Base-by-base conservation (phyloP, 2,113 vertebrate species). In the Scolopax mira region DNA sequence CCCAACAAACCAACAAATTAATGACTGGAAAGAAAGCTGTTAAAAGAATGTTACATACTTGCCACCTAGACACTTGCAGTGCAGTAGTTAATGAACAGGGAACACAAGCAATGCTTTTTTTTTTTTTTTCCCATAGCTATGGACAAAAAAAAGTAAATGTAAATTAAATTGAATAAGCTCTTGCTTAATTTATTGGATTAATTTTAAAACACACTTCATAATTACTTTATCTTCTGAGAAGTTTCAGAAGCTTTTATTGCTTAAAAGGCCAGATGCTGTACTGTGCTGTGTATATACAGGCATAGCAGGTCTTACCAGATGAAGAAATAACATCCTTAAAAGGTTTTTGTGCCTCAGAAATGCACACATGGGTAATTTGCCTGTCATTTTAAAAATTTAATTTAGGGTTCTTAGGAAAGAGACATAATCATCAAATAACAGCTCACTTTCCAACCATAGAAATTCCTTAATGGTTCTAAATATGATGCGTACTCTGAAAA, bases 361-460 rank as follows among this genome's bases (percentile, higher is more conserved):
- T n/a, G 44, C 51, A 77, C 74, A 90, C 54, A 51, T 0, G 60
- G 72, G 83, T 79, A 89, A 86, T 97, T 95, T 97, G 51, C 90
- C 79, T 95, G 96, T 91, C 96, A 97, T 95, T 97, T 96, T 5
- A 94, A 92, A 96, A 95, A 94, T 75, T 95, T 96, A 97, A 97
- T 97, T 97, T 96, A 90, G 52, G 55, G 83, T 93, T 96, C 78
- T 93, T 74, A 80, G 60, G 75, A 89, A 97, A 91, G 85, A 96
- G 83, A 91, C 92, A 85, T 93, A 95, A 96, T 96, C 87, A 90
- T 96, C 82, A 93, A 92, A 80, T 42, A 93, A 81, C 83, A 85
- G 64, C 74, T 96, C 85, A 42, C 60, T 96, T 90, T 88, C 81
- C 60, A 85, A 89, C 87, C 93, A 80, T 8, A 78, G 67, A 82